Evolutionary conservation across 2,797 vertebrate genomes (phyloP).

Genomic region (Microcaecilia unicolor): DNA sequence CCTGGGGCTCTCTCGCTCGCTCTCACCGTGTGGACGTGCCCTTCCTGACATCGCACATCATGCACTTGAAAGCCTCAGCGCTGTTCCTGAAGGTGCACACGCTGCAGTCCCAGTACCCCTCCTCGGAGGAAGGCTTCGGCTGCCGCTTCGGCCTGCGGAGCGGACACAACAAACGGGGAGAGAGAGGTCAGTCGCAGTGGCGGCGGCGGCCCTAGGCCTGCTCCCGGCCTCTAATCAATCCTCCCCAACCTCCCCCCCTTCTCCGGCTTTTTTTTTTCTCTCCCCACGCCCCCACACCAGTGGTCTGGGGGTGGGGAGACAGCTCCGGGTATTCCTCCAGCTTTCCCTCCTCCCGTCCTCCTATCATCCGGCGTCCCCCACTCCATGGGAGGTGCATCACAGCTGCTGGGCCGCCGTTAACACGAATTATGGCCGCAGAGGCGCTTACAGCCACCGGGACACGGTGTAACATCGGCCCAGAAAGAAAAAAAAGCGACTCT

Average conservation of each 20-base stretch:
- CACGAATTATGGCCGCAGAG: constrained; percentile 5
- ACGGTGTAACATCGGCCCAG: not conserved
- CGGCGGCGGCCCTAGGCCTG: too few relatives aligned
- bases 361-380: not conserved
- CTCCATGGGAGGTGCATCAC: not conserved
- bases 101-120: constrained; percentile 94
- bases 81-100: constrained; percentile 95
- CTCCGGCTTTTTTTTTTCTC: constrained; percentile 7
- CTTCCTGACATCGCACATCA: constrained; percentile 96
- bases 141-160: constrained; percentile 89
- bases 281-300: not conserved
- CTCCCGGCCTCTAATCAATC: not conserved
- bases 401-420: constrained; percentile 2
- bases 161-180: too few relatives aligned
- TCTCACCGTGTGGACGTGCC: constrained; percentile 93
- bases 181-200: too few relatives aligned
- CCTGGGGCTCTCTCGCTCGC: too few relatives aligned
- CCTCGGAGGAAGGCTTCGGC: constrained; percentile 80
- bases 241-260: not conserved
- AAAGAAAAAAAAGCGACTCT: not conserved
- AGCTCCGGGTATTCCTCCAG: not conserved
- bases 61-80: constrained; percentile 96
- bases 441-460: not conserved
- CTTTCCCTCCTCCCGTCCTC: not conserved
- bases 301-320: not conserved